A percentile compares a stretch with the other conserved stretches of the same genome.
These are phyloP conservation scores for Therioaphis trifolii DNA, from an alignment of 2,888 invertebrate genomes.

Conservation along the genomic window DNA sequence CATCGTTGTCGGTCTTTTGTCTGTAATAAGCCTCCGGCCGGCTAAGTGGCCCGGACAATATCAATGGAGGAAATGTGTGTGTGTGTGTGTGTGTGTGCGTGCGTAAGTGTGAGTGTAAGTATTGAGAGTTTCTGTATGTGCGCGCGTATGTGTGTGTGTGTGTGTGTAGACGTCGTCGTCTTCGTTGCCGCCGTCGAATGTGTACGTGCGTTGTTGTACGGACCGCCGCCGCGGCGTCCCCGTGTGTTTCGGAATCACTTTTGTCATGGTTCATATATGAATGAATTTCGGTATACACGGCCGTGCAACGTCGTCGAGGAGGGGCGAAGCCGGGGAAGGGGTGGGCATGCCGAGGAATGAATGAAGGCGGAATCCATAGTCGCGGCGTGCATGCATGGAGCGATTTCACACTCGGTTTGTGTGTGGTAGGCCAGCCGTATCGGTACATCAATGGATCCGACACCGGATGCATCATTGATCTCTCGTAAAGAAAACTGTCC, in stretches of 20 bases:
- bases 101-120: background rate
- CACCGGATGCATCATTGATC: constrained; percentile 62
- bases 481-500: constrained; percentile 56
- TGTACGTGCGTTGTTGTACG: constrained; percentile 2
- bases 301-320: no score
- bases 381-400: constrained; percentile 54
- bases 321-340: background rate
- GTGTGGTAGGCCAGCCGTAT: constrained; percentile 61
- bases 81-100: constrained; percentile 3
- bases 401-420: constrained; percentile 63
- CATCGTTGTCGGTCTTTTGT: constrained; percentile 29
- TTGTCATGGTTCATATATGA: constrained; percentile 60
- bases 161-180: background rate
- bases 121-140: constrained; percentile 5
- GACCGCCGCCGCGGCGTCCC: no score
- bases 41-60: constrained; percentile 31
- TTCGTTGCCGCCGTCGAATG: background rate
- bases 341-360: constrained; percentile 45
- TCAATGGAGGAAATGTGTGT: constrained; percentile 2
- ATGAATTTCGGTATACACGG: constrained; percentile 49
- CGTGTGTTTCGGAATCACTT: constrained; percentile 45
- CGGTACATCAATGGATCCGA: constrained; percentile 57
- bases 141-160: background rate
- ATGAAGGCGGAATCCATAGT: constrained; percentile 57
- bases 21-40: background rate